Conservation (phyloP, 2,113 vertebrate species). For the Panthera tigris region DNA sequence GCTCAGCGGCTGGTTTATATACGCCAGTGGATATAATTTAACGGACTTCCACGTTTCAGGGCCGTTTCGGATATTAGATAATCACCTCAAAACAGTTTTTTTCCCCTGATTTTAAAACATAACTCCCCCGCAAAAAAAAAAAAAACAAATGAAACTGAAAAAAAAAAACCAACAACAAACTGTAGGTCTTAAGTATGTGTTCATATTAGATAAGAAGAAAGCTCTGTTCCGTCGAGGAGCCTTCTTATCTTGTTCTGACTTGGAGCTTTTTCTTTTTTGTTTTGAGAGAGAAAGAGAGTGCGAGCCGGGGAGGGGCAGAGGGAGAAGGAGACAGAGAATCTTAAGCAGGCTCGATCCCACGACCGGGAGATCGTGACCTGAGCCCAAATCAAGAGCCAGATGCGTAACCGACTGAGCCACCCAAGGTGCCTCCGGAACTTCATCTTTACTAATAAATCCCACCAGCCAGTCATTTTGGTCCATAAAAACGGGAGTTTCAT, state of each 20-base stretch:
- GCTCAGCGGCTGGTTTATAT: not conserved
- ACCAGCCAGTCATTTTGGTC: not conserved
- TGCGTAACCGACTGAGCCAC: too few relatives aligned
- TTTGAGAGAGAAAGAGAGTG: too few relatives aligned
- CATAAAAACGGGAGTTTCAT: not conserved
- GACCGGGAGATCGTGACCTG: too few relatives aligned
- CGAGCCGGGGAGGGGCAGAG: too few relatives aligned
- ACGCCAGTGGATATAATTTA: not conserved
- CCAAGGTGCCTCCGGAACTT: not conserved
- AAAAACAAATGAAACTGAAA: not conserved
- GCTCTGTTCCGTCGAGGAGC: accelerated
- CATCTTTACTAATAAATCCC: not conserved
- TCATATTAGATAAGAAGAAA: not conserved
- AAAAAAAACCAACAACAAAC: not conserved
- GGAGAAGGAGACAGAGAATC: too few relatives aligned
- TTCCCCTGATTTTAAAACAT: not conserved
- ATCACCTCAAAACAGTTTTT: not conserved
- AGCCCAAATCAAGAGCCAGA: too few relatives aligned
- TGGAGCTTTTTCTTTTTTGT: not conserved
- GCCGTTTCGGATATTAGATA: not conserved
- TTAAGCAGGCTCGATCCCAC: too few relatives aligned
- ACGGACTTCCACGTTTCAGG: not conserved
- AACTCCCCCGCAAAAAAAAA: not conserved
- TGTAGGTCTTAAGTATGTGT: not conserved
- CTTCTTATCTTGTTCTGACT: not conserved